Base-by-base conservation (phyloP, 2,113 vertebrate species). In the Brachypodius melanocephalos region DNA sequence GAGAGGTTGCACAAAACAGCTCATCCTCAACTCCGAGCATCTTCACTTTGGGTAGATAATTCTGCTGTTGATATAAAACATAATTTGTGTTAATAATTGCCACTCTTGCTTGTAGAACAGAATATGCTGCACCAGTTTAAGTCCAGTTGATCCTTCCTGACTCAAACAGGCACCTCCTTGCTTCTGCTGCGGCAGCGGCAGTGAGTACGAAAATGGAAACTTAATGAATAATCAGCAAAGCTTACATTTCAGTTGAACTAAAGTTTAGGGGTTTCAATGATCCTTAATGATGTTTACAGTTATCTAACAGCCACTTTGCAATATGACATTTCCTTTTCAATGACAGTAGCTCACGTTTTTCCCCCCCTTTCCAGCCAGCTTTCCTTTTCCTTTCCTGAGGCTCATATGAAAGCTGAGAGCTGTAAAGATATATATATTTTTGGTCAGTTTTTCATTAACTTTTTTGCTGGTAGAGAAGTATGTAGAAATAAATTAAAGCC, bases 401-500 rank as follows among this genome's bases (percentile, higher is more conserved):
- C 96, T 98, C 97, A 76, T 90, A 93, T 0, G 75, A 91, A 95
- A 98, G 97, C 91, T 73, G 51, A 97, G 95, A 97, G 97, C 97
- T 98, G 97, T 98, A 98, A 98, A 98, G 97, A 97, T 97, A 97
- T 96, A 97, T 97, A 98, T 98, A 97, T 98, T 97, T 97, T 93
- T 97, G 96, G 98, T 97, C 97, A 95, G 94, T 97, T 98, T 98
- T 98, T 96, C 97, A 97, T 97, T 97, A 97, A 97, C 96, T 95
- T 95, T 90, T 97, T 97, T 97, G 97, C 97, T 97, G 97, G 97
- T 98, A 97, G 98, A 97, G 94, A 85, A 98, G 95, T 96, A 95
- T 78, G 97, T 98, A 97, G 97, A 98, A 98, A 97, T 96, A 97
- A 98, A 97, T 98, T 98, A 98, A 97, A 98, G 97, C 98, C 97